Percentiles rank a stretch among this genome's conserved stretches.
phyloP scores from a whole-genome alignment of 2,113 vertebrate genomes.

The Sisor rabdophorus region DNA sequence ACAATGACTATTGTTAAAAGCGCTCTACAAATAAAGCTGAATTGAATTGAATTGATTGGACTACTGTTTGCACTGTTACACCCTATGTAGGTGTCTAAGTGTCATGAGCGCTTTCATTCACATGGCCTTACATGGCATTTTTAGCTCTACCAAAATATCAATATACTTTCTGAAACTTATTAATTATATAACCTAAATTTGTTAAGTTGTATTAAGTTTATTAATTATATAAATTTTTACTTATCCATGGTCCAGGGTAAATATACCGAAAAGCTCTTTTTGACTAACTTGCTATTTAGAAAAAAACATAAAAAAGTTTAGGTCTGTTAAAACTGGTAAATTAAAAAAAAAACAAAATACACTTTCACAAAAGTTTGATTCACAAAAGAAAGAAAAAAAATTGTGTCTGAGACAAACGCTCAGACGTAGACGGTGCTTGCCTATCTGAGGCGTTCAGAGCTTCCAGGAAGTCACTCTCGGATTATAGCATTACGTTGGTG shows the following conservation, averaged over 20 bases:
- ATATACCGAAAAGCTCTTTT: background rate
- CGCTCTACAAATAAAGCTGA: no score
- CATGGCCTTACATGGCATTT: background rate
- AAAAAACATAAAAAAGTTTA: no score
- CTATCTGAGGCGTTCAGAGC: slow-evolving; percentile 45
- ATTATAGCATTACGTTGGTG: slow-evolving; percentile 44
- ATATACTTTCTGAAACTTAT: background rate
- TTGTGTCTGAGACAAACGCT: background rate
- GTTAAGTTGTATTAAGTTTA: no score
- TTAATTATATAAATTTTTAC: background rate
- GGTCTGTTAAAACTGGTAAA: background rate
- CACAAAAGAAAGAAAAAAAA: slow-evolving; percentile 5
- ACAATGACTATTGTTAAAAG: no score
- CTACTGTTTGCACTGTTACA: no score
- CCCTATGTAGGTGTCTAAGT: background rate
- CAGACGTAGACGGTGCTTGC: background rate
- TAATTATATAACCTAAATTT: no score
- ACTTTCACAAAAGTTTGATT: background rate
- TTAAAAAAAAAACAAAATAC: background rate
- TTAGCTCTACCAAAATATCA: background rate
- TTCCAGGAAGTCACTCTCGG: slow-evolving; percentile 61
- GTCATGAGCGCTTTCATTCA: background rate
- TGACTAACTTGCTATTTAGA: no score
- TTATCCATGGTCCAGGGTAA: background rate
- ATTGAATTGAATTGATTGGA: no score